Conservation (phyloP, 2,888 invertebrate species). For the Athetis lepigone region DNA sequence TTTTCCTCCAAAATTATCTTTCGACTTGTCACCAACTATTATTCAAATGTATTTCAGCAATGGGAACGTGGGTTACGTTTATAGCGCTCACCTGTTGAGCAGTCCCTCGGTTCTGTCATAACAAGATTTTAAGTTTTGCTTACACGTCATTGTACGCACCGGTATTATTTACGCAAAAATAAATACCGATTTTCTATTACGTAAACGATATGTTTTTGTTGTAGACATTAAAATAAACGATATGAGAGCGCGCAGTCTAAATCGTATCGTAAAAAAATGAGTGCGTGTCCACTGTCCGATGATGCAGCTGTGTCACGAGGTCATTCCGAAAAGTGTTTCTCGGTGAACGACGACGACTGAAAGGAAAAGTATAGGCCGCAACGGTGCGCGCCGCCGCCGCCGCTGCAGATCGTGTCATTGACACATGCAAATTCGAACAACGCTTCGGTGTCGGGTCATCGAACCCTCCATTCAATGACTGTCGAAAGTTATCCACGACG, state of each 20-base stretch:
- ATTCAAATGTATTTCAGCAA: constrained; percentile 37
- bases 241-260: constrained; percentile 18
- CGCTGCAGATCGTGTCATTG: constrained; percentile 87
- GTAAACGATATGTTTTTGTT: constrained; percentile 24
- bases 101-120: constrained; percentile 37
- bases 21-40: constrained; percentile 63
- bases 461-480: constrained; percentile 88
- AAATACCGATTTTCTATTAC: constrained; percentile 19
- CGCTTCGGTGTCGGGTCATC: constrained; percentile 85
- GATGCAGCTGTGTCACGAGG: constrained; percentile 83
- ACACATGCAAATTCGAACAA: constrained; percentile 89
- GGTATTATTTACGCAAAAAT: constrained; percentile 30
- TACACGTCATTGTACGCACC: constrained; percentile 36
- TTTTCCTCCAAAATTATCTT: constrained; percentile 78
- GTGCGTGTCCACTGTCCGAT: constrained; percentile 37
- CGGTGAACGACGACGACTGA: constrained; percentile 80
- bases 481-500: constrained; percentile 87
- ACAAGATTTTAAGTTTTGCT: constrained; percentile 48
- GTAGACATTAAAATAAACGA: constrained; percentile 19
- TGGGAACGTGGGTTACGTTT: constrained; percentile 46
- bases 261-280: constrained; percentile 17
- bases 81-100: constrained; percentile 56
- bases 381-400: constrained; percentile 69
- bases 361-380: constrained; percentile 88
- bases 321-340: constrained; percentile 84